A percentile compares a stretch with the other conserved stretches of the same genome.
Conservation (phyloP, 2,888 invertebrate genomes). For the Catocala fraxini region DNA sequence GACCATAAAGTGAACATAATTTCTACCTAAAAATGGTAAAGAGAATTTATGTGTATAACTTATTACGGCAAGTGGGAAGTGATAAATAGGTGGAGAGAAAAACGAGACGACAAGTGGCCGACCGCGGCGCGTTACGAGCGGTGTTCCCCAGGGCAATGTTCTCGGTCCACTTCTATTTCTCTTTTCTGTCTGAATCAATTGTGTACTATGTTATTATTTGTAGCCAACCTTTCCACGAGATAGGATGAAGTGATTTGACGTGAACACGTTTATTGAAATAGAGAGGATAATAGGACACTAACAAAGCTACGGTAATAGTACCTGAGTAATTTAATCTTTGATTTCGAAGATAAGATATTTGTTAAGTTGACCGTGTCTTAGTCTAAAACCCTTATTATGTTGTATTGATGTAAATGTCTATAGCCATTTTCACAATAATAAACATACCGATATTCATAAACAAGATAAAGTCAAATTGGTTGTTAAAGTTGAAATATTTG, state of each 20-base stretch:
- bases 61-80: constrained; percentile 34
- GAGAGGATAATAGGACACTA: not conserved
- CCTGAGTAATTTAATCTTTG: not conserved
- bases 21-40: constrained; percentile 31
- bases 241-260: constrained; percentile 9
- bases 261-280: not conserved
- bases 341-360: not conserved
- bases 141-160: constrained; percentile 55
- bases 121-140: constrained; percentile 19
- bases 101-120: constrained; percentile 41
- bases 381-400: constrained; percentile 2
- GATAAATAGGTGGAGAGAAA: constrained; percentile 43
- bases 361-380: not conserved
- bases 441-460: constrained; percentile 40
- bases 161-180: constrained; percentile 47
- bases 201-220: constrained; percentile 33
- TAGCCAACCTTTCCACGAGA: constrained; percentile 16
- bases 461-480: constrained; percentile 38
- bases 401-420: not conserved
- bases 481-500: constrained; percentile 43
- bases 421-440: constrained; percentile 36
- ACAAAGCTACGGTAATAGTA: not conserved
- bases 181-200: constrained; percentile 43
- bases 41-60: constrained; percentile 27
- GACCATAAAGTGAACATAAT: constrained; percentile 28